Evolutionary conservation across 2,888 invertebrate species (phyloP).

Genomic region (Seladonia tumulorum): DNA sequence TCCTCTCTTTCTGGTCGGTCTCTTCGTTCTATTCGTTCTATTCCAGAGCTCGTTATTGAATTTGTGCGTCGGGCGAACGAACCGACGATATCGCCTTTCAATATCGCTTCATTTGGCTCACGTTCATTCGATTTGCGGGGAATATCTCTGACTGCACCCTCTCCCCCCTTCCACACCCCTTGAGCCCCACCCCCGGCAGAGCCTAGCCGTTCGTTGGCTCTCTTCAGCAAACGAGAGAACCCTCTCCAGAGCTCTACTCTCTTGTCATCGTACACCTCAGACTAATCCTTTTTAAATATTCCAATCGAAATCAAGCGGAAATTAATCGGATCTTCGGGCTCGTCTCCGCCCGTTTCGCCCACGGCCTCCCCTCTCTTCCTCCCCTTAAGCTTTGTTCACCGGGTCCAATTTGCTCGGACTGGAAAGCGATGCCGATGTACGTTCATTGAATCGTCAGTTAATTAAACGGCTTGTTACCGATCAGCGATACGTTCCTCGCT

Average conservation of each 20-base stretch:
- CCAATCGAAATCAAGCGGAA: conserved; percentile 73
- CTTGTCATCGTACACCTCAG: conserved; percentile 58
- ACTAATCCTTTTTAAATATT: conserved; percentile 77
- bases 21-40: conserved; percentile 61
- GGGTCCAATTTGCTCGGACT: conserved; percentile 49
- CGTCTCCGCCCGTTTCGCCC: conserved; percentile 17
- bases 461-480: conserved; percentile 61
- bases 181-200: not conserved
- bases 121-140: conserved; percentile 77
- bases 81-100: conserved; percentile 77
- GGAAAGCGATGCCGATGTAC: conserved; percentile 42
- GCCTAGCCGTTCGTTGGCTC: not conserved
- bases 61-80: conserved; percentile 75
- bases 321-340: conserved; percentile 72
- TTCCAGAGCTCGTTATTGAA: conserved; percentile 76
- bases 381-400: conserved; percentile 37
- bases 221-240: conserved; percentile 49
- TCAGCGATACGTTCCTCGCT: conserved; percentile 36
- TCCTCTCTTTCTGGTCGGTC: not conserved
- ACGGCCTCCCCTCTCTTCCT: not conserved
- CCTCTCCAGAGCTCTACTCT: conserved; percentile 25
- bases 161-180: too few relatives aligned
- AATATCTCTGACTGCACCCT: conserved; percentile 73
- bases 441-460: conserved; percentile 52
- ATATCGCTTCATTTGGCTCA: conserved; percentile 78